These are phyloP conservation scores for Sinocyclocheilus anophthalmus DNA, from an alignment of 2,113 vertebrate genomes.

Conservation along the genomic window DNA sequence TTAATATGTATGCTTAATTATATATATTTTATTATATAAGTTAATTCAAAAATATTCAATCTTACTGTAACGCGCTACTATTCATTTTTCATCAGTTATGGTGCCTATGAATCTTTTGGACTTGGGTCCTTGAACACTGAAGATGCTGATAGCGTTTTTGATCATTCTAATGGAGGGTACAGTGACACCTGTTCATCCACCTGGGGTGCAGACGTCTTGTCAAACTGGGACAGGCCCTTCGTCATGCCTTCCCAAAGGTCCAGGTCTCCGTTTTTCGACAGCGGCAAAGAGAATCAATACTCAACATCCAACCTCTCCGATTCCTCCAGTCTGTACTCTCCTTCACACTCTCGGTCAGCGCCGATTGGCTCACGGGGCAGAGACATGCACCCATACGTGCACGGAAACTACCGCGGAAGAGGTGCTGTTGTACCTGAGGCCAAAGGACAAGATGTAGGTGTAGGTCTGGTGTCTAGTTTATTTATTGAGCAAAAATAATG, in stretches of 20 bases:
- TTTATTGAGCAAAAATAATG: neutral
- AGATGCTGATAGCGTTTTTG: constrained; percentile 88
- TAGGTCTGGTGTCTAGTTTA: constrained; percentile 84
- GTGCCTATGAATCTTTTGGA: constrained; percentile 89
- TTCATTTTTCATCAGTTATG: constrained; percentile 78
- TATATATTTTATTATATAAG: neutral
- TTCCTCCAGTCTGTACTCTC: constrained; percentile 62
- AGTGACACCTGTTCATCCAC: constrained; percentile 85
- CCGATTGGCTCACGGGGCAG: constrained; percentile 89
- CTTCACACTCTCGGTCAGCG: constrained; percentile 81
- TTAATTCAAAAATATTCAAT: neutral
- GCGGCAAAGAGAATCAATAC: constrained; percentile 86
- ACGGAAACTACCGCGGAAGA: constrained; percentile 87
- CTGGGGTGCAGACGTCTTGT: constrained; percentile 76
- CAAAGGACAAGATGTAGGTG: constrained; percentile 89
- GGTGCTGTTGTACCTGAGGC: constrained; percentile 86
- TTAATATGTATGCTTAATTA: neutral
- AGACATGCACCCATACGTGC: constrained; percentile 87
- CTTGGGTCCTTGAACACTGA: constrained; percentile 86
- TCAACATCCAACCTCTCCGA: constrained; percentile 88
- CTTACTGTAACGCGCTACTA: neutral
- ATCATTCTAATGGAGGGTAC: constrained; percentile 88
- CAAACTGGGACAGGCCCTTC: constrained; percentile 87
- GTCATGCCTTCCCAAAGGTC: constrained; percentile 86
- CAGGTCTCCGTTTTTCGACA: constrained; percentile 90